Conservation (phyloP, 2,797 vertebrate species). For the Megaceryle alcyon region DNA sequence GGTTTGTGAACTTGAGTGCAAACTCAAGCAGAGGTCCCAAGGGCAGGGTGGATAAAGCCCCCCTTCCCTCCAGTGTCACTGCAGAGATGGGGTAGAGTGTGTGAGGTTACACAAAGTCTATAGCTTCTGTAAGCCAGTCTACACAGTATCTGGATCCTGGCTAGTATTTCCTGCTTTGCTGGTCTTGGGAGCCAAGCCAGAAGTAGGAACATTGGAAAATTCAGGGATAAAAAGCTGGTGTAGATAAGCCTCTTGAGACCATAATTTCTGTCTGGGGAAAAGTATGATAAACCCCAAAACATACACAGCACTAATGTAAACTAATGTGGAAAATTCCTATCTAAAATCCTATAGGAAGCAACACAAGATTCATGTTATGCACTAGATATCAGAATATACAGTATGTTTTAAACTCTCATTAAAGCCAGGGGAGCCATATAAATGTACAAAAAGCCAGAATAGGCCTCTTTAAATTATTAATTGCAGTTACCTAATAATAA, state of each 20-base stretch:
- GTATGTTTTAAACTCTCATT: slow-evolving; percentile 33
- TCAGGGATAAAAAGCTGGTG: not conserved
- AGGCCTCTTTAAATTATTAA: slow-evolving; percentile 56
- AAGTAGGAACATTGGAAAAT: not conserved
- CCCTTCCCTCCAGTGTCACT: not conserved
- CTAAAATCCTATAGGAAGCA: not conserved
- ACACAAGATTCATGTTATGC: not conserved
- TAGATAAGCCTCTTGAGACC: not conserved
- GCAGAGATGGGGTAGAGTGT: no score
- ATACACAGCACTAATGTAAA: not conserved
- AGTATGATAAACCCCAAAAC: not conserved
- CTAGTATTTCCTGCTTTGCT: not conserved
- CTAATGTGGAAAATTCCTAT: not conserved
- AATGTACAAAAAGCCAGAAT: slow-evolving; percentile 43
- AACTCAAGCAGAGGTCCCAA: not conserved
- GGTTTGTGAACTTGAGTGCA: not conserved
- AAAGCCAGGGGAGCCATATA: slow-evolving; percentile 5
- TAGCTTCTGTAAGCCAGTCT: not conserved
- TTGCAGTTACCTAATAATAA: slow-evolving; percentile 63
- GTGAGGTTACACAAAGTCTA: no score
- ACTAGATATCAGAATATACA: not conserved
- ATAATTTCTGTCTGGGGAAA: not conserved
- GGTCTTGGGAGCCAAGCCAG: not conserved
- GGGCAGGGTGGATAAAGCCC: not conserved
- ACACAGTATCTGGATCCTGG: accelerated